phyloP scores from a whole-genome alignment of 2,113 vertebrate species.

The Nesoenas mayeri region DNA sequence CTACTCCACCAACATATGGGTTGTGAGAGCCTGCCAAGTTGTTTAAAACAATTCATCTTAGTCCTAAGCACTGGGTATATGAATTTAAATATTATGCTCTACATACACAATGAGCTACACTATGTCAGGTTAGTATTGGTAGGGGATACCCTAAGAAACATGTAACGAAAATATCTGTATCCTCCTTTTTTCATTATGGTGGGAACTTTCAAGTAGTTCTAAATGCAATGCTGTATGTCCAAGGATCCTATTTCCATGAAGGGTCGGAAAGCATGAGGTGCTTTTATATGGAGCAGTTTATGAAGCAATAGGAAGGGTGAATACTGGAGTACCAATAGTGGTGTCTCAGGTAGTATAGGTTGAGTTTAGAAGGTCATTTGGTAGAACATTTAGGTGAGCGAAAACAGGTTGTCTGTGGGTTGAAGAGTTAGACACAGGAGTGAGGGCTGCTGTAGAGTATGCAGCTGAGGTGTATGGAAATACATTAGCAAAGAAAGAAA shows the following conservation, averaged over 20 bases:
- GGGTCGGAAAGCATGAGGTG: neutral
- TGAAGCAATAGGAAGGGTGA: neutral
- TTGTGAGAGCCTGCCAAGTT: neutral
- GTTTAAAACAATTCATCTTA: neutral
- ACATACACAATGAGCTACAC: neutral
- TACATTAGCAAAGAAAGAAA: neutral
- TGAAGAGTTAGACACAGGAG: neutral
- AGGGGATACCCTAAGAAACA: neutral
- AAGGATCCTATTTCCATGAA: neutral
- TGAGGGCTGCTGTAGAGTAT: neutral
- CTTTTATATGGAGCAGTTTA: neutral
- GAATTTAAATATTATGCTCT: neutral
- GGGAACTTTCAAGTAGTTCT: neutral
- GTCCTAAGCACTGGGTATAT: neutral
- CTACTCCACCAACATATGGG: neutral
- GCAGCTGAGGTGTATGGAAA: neutral
- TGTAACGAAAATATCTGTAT: neutral
- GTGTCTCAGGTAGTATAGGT: neutral
- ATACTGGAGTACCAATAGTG: neutral
- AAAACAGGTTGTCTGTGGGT: neutral
- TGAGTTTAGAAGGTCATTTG: neutral
- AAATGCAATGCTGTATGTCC: neutral
- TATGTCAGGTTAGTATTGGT: neutral
- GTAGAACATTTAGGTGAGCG: neutral
- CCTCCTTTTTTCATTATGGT: neutral